phyloP scores from a whole-genome alignment of 2,888 invertebrate species.

The Athetis lepigone region DNA sequence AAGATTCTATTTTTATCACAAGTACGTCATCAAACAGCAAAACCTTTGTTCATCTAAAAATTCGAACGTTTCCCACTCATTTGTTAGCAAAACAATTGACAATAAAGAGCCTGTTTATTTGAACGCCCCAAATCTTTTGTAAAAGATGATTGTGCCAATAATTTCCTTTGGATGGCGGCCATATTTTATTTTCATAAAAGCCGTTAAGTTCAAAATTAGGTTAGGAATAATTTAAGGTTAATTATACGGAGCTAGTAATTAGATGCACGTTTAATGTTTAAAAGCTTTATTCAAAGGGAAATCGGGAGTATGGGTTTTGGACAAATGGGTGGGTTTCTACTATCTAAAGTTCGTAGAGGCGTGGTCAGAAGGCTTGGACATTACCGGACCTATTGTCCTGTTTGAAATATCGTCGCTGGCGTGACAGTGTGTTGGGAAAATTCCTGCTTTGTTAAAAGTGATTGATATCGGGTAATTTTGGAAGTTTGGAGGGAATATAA shows the following conservation, averaged over 20 bases:
- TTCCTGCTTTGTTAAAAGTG: conserved; percentile 57
- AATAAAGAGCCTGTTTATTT: conserved; percentile 42
- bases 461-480: conserved; percentile 53
- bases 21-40: too few relatives aligned
- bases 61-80: conserved; percentile 21
- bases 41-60: conserved; percentile 27
- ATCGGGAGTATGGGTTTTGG: conserved; percentile 55
- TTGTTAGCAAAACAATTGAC: conserved; percentile 49
- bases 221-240: conserved; percentile 6
- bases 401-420: conserved; percentile 61
- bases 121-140: conserved; percentile 27
- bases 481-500: conserved; percentile 38
- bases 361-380: conserved; percentile 50
- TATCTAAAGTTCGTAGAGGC: conserved; percentile 57
- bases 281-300: conserved; percentile 55
- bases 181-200: conserved; percentile 35
- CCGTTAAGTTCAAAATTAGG: conserved; percentile 33
- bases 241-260: conserved; percentile 32
- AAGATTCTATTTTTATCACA: too few relatives aligned
- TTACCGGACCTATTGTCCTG: conserved; percentile 56
- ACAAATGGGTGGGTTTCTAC: conserved; percentile 39
- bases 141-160: conserved; percentile 36
- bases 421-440: conserved; percentile 60
- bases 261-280: conserved; percentile 37
- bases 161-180: conserved; percentile 28